Conservation (phyloP, 2,888 invertebrate genomes). For the Trichogramma dendrolimi region DNA sequence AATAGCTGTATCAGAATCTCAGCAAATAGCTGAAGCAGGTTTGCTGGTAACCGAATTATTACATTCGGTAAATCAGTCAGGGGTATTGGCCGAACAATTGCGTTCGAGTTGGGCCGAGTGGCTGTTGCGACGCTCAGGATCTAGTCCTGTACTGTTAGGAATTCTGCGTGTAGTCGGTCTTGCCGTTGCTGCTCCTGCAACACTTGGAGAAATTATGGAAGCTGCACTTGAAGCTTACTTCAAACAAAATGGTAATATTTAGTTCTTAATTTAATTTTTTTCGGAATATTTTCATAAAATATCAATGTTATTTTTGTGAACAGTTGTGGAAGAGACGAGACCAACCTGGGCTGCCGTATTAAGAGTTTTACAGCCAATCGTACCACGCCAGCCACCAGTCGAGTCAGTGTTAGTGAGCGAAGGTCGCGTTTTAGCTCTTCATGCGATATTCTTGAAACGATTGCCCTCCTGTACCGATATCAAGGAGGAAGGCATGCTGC, state of each 20-base stretch:
- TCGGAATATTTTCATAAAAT: not conserved
- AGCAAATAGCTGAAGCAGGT: slow-evolving; percentile 54
- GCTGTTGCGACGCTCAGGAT: slow-evolving; percentile 54
- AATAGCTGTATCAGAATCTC: slow-evolving; percentile 48
- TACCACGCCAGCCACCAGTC: slow-evolving; percentile 54
- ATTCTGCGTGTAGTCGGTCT: slow-evolving; percentile 53
- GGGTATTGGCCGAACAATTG: slow-evolving; percentile 43
- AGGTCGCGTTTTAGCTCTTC: slow-evolving; percentile 57
- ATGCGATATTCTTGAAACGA: slow-evolving; percentile 56
- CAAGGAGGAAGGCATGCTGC: slow-evolving; percentile 49
- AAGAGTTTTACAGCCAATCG: slow-evolving; percentile 50
- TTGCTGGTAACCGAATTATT: slow-evolving; percentile 56
- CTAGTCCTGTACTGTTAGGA: slow-evolving; percentile 53
- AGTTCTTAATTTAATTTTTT: not conserved
- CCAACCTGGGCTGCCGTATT: slow-evolving; percentile 55
- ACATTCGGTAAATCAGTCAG: slow-evolving; percentile 50
- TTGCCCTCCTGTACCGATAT: slow-evolving; percentile 51
- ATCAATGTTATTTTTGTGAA: not conserved
- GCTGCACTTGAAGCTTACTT: slow-evolving; percentile 57
- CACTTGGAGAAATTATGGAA: slow-evolving; percentile 56
- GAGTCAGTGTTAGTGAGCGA: slow-evolving; percentile 55
- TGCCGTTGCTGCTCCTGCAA: slow-evolving; percentile 52
- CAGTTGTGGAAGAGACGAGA: slow-evolving; percentile 46
- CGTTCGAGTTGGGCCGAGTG: slow-evolving; percentile 50
- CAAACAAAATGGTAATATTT: slow-evolving; percentile 52